Base-by-base conservation (phyloP, 2,888 invertebrate species). In the Tenodera sinensis region DNA sequence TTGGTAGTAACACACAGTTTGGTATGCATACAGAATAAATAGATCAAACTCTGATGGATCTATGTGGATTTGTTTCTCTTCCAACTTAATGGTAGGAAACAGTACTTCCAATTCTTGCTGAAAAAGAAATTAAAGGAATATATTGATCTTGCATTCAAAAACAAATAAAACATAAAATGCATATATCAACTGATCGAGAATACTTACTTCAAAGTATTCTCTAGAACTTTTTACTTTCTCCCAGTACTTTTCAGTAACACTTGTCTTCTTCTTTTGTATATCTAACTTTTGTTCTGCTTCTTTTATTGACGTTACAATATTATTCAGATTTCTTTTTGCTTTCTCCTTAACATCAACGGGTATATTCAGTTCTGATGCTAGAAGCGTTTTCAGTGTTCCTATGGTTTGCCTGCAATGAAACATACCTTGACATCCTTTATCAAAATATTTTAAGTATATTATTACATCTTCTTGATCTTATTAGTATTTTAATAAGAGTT, bases 211-310 rank as follows among this genome's bases (percentile, higher is more conserved):
- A 90, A 95, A 92, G 91, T 95, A 92, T 90, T 93, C 93, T 86
- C 94, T 93, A 1, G 94, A 94, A 90, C 93, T 92, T 88, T 94
- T 94, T 54, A 97, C 97, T 93, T 97, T 96, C 88, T 96, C 96
- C 96, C 98, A 97, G 92, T 97, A 98, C 92, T 96, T 96, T 91
- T 97, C 96, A 28, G 97, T 95, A 1, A 98, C 94, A 85, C 94
- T 95, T 0, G 96, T 94, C 85, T 94, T 93, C 42, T 95, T 94
- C 84, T 94, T 92, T 90, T 96, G 96, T 0, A 93, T 92, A 30
- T 95, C 95, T 89, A 95, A 95, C 12, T 94, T 94, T 8, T 94
- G 93, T 91, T 96, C 96, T 0, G 95, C 96, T 0, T 92, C 92
- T 42, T 93, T 93, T 1, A 97, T 94, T 91, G 97, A 96, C 0